Evolutionary conservation across 2,888 invertebrate genomes (phyloP), one percentile per base, ranked within the genome.

Genomic region (Agelastica alni): DNA sequence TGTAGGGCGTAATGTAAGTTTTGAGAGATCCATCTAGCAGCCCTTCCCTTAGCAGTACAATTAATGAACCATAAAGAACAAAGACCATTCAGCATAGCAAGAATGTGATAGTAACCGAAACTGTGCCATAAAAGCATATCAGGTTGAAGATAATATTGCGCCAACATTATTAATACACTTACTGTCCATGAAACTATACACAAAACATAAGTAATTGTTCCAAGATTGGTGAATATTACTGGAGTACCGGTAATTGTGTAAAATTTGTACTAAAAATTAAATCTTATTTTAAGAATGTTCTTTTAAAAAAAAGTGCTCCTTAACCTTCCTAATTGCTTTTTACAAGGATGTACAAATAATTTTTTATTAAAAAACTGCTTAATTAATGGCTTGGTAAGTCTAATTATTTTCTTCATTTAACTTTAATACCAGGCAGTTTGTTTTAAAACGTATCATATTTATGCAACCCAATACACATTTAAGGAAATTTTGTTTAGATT

Each of bases 61-160:
- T 77, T 77, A 22, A 76, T 68, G 51, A 68, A 86, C 88, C 88
- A 88, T 22, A 88, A 71, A 17, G 85, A 83, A 69, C 87, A 87
- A 54, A 88, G 83, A 49, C 87, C 83, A 67, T 88, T 87, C 32
- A 88, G 66, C 87, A 88, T 88, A 3, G 88, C 88, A 52, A 88
- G 81, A 20, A 88, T 87, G 56, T 86, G 88, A 66, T 85, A 87
- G 64, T 88, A 88, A 2, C 85, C 88, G 41, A 87, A 85, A 0
- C 87, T 86, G 62, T 88, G 87, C 87, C 87, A 87, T 36, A 87
- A 65, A 39, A 84, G 80, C 71, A 88, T 86, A 72, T 88, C 88
- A 1, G 86, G 84, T 69, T 88, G 88, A 2, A 88, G 74, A 63
- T 86, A 87, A 66, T 84, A 85, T 66, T 88, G 87, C 0, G 87